Conservation (phyloP, 2,888 invertebrate genomes). For the Tinea trinotella region DNA sequence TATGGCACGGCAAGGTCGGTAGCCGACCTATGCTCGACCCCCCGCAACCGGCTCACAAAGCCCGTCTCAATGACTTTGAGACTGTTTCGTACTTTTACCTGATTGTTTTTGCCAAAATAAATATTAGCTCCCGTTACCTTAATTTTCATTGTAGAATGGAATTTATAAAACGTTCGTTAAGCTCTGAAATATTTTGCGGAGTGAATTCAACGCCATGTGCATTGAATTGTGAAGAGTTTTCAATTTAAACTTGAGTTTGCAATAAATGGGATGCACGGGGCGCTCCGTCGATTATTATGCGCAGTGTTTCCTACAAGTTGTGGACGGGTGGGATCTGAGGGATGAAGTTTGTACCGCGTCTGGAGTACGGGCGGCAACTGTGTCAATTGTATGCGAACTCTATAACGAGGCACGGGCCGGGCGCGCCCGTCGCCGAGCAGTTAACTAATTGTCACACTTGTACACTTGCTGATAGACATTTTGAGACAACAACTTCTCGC, state of each 20-base stretch:
- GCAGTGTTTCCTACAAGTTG: neutral
- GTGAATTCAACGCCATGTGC: neutral
- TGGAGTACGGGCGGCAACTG: slow-evolving; percentile 2
- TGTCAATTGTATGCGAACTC: slow-evolving; percentile 12
- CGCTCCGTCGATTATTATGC: slow-evolving; percentile 6
- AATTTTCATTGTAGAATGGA: slow-evolving; percentile 1
- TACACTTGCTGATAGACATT: neutral
- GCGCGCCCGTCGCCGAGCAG: neutral
- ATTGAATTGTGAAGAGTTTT: slow-evolving; percentile 2
- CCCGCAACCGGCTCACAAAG: neutral
- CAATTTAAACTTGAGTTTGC: neutral
- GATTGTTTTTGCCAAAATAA: slow-evolving; percentile 10
- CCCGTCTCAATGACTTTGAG: slow-evolving; percentile 14
- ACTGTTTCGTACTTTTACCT: neutral
- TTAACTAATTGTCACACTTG: slow-evolving; percentile 4
- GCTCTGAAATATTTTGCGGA: neutral
- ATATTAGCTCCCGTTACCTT: slow-evolving; percentile 2
- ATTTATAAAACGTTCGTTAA: neutral
- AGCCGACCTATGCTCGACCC: slow-evolving; percentile 15
- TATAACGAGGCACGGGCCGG: neutral
- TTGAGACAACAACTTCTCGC: too few relatives aligned
- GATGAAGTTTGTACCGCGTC: neutral
- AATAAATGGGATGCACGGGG: slow-evolving; percentile 5
- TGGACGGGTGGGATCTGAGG: neutral
- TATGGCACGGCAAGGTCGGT: slow-evolving; percentile 15